Base-by-base conservation (phyloP, 2,797 vertebrate species). In the Kryptopterus vitreolus region DNA sequence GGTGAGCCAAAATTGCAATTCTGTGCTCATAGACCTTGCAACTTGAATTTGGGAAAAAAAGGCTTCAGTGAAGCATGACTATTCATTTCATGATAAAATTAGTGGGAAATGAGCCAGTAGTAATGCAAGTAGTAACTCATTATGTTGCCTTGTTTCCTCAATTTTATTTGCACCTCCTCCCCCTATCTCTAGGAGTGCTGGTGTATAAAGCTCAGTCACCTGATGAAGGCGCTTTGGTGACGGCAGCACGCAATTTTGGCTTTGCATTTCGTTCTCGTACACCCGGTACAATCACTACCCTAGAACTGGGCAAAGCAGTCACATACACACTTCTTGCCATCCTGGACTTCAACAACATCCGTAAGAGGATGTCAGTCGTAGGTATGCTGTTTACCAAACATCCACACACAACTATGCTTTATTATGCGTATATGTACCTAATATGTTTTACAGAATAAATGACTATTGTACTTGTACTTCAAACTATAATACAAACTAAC, bases 331-430 rank as follows among this genome's bases (percentile, higher is more conserved):
- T 98, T 35, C 93, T 98, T 38, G 95, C 96, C 86, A 98, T 98
- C 83, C 89, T 98, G 86, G 97, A 98, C 91, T 98, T 98, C 91
- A 98, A 96, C 90, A 96, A 98, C 82, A 92, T 96, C 84, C 96
- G 97, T 89, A 98, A 97, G 86, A 94, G 97, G 86, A 98, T 98
- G 96, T 98, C 96, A 0, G 96, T 98, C 79, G 96, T 98, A 18
- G 96, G 97, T 98, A 86, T 85, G 10, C 0, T 16, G 35, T 59
- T 26, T 18, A 76, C 71, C 38, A 73, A 52, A 57, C 15, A 20
- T 22, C 8, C 50, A 57, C 35, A 26, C 53, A n/a, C 12, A 33
- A 55, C 18, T 29, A 20, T 13, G 16, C 2, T 22, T 6, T 72
- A 72, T 11, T 55, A 5, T 55, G 26, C 10, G 10, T 31, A 53